Conservation (phyloP, 1,140 invertebrate species). For the Phocides pigmalion region DNA sequence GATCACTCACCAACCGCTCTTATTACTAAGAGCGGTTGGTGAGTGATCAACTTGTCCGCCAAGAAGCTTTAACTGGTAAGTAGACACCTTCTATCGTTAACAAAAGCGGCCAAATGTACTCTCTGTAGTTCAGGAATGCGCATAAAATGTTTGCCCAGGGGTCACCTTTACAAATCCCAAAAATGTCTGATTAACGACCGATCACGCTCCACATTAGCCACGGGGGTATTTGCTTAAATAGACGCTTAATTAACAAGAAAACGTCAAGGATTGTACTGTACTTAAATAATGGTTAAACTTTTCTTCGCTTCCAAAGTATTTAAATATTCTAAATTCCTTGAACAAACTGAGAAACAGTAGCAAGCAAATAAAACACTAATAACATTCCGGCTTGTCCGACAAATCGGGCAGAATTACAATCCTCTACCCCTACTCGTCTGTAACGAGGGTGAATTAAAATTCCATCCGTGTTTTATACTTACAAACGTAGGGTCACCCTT, state of each 20-base stretch:
- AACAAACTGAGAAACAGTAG: constrained; percentile 22
- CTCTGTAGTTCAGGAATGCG: no score
- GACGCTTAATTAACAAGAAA: constrained; percentile 20
- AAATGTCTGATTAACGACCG: no score
- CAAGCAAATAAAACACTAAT: constrained; percentile 32
- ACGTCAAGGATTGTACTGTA: neutral
- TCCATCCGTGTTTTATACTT: constrained; percentile 39
- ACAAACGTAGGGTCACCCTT: constrained; percentile 32
- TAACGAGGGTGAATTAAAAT: constrained; percentile 44
- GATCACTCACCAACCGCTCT: no score
- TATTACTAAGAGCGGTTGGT: no score
- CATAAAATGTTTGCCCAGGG: no score
- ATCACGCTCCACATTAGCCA: no score
- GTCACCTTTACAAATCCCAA: no score
- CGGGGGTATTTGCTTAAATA: neutral
- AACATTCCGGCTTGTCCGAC: constrained; percentile 31
- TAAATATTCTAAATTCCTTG: constrained; percentile 28
- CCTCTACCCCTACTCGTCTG: constrained; percentile 28
- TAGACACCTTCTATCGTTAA: no score
- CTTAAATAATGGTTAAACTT: constrained; percentile 29
- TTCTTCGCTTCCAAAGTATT: constrained; percentile 26
- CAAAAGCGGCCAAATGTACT: no score
- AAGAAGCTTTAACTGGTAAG: no score
- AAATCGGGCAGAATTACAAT: constrained; percentile 33
- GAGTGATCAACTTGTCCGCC: no score